These are phyloP conservation scores for Euborellia annulipes DNA, from an alignment of 1,140 invertebrate genomes.

Conservation along the genomic window DNA sequence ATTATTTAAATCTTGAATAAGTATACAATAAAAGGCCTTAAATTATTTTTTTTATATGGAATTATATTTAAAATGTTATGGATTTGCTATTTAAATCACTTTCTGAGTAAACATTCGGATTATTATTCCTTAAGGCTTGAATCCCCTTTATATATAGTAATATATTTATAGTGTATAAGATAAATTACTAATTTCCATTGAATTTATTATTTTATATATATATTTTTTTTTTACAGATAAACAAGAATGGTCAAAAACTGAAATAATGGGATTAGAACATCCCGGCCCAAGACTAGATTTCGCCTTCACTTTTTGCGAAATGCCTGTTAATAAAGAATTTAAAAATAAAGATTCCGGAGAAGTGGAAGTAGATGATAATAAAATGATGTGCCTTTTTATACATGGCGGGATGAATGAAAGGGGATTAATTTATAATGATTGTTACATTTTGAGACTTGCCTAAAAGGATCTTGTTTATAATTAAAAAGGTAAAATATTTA, in stretches of 20 bases:
- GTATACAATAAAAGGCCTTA: too few species aligned
- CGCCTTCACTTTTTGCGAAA: not conserved
- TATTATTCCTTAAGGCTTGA: too few species aligned
- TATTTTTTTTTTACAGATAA: constrained; percentile 1
- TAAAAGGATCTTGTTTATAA: too few species aligned
- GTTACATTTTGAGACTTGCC: constrained; percentile 1
- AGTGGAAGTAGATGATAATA: not conserved
- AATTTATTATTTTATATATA: not conserved
- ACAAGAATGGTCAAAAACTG: not conserved
- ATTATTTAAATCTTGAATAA: too few species aligned
- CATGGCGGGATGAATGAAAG: constrained; percentile 7
- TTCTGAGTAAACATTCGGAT: too few species aligned
- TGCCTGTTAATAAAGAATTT: not conserved
- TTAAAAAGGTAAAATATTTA: too few species aligned
- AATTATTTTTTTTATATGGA: too few species aligned
- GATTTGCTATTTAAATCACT: too few species aligned
- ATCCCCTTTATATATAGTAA: too few species aligned
- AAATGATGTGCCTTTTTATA: constrained; percentile 1
- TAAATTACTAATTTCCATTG: too few species aligned
- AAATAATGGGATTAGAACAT: not conserved
- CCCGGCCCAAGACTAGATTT: constrained; percentile 3
- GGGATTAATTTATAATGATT: constrained; percentile 4
- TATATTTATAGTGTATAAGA: too few species aligned
- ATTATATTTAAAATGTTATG: too few species aligned
- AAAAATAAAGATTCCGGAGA: not conserved